Conservation (phyloP, 2,113 vertebrate species). For the Holacanthus passer region DNA sequence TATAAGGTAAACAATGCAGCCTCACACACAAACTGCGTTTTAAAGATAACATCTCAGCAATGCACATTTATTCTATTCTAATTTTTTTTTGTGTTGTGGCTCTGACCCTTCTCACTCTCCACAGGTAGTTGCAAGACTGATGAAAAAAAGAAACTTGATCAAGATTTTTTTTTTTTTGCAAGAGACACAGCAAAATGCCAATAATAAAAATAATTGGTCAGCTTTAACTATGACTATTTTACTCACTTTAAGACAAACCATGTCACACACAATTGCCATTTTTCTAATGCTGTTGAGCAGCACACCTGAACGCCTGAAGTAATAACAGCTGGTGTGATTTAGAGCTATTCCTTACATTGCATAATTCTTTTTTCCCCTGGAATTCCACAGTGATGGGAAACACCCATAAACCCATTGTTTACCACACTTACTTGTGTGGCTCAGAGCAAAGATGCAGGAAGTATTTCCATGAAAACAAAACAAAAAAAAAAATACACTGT, state of each 20-base stretch:
- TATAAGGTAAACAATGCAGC: not conserved
- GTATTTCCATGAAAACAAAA: slow-evolving; percentile 5
- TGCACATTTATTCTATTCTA: not conserved
- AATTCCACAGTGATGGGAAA: slow-evolving; percentile 10
- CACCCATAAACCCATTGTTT: slow-evolving; percentile 1
- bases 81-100: not conserved
- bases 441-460: slow-evolving; percentile 1
- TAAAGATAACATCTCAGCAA: not conserved
- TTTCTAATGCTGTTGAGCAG: not conserved
- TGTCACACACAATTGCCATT: not conserved
- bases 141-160: not conserved
- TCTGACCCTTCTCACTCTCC: not conserved
- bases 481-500: too few species aligned
- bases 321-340: not conserved
- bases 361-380: not conserved
- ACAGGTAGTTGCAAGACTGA: not conserved
- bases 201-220: not conserved
- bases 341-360: not conserved
- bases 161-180: not conserved
- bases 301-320: too few species aligned
- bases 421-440: not conserved
- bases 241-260: not conserved
- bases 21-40: not conserved
- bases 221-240: not conserved
- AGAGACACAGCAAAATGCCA: not conserved